phyloP scores from a whole-genome alignment of 1,140 invertebrate species.

The Aethina tumida region DNA sequence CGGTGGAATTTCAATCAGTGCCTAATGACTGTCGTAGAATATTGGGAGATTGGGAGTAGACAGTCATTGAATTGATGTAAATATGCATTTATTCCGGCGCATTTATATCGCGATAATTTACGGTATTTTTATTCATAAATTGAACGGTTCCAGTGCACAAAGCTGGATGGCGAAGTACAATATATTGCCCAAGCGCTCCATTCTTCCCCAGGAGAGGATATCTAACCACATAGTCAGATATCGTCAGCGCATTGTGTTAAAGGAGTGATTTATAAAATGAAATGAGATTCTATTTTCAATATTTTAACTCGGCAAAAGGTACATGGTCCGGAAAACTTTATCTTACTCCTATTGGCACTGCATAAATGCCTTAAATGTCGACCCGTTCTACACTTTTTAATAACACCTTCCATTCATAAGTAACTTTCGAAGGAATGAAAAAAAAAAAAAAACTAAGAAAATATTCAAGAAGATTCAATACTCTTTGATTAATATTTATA shows the following conservation, averaged over 20 bases:
- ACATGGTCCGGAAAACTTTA: slow-evolving; percentile 19
- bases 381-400: too few relatives aligned
- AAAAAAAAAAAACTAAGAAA: too few relatives aligned
- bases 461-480: too few relatives aligned
- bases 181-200: slow-evolving; percentile 26
- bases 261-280: slow-evolving; percentile 28
- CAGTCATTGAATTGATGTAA: slow-evolving; percentile 18
- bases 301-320: slow-evolving; percentile 17
- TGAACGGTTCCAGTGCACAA: slow-evolving; percentile 25
- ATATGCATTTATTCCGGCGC: slow-evolving; percentile 27
- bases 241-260: slow-evolving; percentile 20
- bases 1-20: slow-evolving; percentile 22
- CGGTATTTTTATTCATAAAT: slow-evolving; percentile 32
- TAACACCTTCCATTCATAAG: too few relatives aligned
- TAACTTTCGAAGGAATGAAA: too few relatives aligned
- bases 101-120: slow-evolving; percentile 27
- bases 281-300: slow-evolving; percentile 25
- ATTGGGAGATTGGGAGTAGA: slow-evolving; percentile 12
- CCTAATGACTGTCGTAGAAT: slow-evolving; percentile 22
- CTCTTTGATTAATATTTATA: too few relatives aligned
- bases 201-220: slow-evolving; percentile 26
- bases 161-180: slow-evolving; percentile 19
- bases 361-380: too few relatives aligned
- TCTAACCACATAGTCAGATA: slow-evolving; percentile 23
- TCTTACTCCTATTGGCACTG: too few relatives aligned